Conservation (phyloP, 2,797 vertebrate species). For the Geotrypetes seraphini region DNA sequence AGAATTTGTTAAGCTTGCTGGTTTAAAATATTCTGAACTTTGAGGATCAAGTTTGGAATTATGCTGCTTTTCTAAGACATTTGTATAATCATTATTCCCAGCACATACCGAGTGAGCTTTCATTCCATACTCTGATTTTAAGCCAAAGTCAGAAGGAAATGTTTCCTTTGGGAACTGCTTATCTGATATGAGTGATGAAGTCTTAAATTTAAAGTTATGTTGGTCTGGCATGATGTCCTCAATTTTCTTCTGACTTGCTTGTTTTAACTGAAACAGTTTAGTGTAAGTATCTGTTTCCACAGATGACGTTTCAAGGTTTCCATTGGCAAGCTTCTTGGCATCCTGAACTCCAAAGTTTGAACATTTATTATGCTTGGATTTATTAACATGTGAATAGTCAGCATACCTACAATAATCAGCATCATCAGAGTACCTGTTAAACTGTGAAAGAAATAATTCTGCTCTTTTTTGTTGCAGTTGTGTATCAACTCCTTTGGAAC, state of each 20-base stretch:
- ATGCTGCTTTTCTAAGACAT: slow-evolving; percentile 49
- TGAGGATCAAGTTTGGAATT: slow-evolving; percentile 44
- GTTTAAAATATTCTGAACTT: slow-evolving; percentile 54
- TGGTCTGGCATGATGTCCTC: slow-evolving; percentile 58
- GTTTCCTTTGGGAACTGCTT: slow-evolving; percentile 56
- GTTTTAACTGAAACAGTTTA: slow-evolving; percentile 59
- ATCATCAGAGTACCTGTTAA: slow-evolving; percentile 41
- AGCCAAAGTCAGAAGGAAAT: slow-evolving; percentile 49
- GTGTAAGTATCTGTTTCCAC: slow-evolving; percentile 47
- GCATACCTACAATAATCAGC: slow-evolving; percentile 42
- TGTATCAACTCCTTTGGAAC: slow-evolving; percentile 41
- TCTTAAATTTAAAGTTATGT: slow-evolving; percentile 51
- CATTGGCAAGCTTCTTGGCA: slow-evolving; percentile 55
- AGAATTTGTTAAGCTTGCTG: slow-evolving; percentile 38
- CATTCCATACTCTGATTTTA: slow-evolving; percentile 50
- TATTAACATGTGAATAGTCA: slow-evolving; percentile 49
- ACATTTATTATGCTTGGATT: slow-evolving; percentile 45
- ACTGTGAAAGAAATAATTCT: slow-evolving; percentile 42
- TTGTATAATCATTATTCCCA: slow-evolving; percentile 43
- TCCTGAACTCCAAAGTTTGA: slow-evolving; percentile 53
- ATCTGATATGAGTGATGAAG: slow-evolving; percentile 43
- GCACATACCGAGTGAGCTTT: slow-evolving; percentile 46
- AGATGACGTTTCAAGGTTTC: slow-evolving; percentile 49
- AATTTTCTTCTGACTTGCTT: slow-evolving; percentile 48
- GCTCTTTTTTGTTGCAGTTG: slow-evolving; percentile 44